Evolutionary conservation across 1,140 invertebrate species (phyloP).

Genomic region (Hesperophylax magnus): DNA sequence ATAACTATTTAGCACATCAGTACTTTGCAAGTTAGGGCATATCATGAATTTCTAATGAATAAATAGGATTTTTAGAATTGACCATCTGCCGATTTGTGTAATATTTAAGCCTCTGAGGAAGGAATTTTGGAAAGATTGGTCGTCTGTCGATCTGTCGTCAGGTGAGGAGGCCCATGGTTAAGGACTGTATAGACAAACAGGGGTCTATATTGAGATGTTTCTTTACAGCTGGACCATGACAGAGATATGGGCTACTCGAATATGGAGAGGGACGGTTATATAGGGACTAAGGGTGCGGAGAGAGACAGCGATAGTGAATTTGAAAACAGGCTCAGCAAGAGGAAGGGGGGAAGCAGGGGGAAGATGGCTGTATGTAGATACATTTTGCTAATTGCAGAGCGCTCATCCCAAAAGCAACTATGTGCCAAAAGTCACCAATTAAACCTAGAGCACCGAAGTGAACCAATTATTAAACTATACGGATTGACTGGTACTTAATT

Average conservation of each 20-base stretch:
- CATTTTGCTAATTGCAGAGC: slow-evolving; percentile 5
- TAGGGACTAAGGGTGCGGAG: slow-evolving; percentile 56
- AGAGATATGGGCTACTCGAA: slow-evolving; percentile 53
- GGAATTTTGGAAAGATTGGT: no score
- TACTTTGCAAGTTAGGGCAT: no score
- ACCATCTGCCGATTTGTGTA: no score
- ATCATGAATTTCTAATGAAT: no score
- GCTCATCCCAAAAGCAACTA: not conserved
- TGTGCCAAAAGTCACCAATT: no score
- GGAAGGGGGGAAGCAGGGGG: slow-evolving; percentile 69
- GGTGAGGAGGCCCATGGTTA: not conserved
- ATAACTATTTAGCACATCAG: no score
- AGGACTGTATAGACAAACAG: not conserved
- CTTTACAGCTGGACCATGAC: slow-evolving; percentile 53
- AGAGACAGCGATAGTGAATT: slow-evolving; percentile 70
- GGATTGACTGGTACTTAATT: no score
- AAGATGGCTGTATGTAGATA: slow-evolving; percentile 68
- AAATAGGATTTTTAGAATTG: no score
- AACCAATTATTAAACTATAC: no score
- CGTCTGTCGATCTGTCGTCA: no score
- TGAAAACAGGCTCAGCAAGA: slow-evolving; percentile 71
- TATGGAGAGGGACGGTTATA: slow-evolving; percentile 70
- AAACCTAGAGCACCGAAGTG: no score
- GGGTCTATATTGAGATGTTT: slow-evolving; percentile 20
- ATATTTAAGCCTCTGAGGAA: not conserved